These are phyloP conservation scores for Agriopis leucophaearia DNA, from an alignment of 2,888 invertebrate genomes.

Conservation along the genomic window DNA sequence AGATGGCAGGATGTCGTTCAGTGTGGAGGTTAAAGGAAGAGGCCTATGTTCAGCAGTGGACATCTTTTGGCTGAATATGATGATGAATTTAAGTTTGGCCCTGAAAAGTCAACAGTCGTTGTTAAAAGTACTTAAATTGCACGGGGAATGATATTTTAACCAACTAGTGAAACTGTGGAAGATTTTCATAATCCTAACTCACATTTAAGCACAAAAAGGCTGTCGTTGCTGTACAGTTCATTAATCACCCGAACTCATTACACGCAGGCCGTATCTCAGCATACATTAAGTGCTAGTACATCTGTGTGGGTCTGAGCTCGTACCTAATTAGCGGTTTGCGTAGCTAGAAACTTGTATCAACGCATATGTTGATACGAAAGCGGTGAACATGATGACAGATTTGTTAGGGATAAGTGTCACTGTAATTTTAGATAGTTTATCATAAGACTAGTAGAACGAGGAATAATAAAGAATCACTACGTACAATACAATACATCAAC, in stretches of 20 bases:
- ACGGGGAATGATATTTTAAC: too few relatives aligned
- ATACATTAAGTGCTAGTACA: slow-evolving; percentile 20
- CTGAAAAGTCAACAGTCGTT: too few relatives aligned
- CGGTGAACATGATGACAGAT: slow-evolving; percentile 5
- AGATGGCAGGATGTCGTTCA: too few relatives aligned
- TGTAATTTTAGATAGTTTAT: too few relatives aligned
- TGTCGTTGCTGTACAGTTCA: slow-evolving; percentile 3
- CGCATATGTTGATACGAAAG: slow-evolving; percentile 14
- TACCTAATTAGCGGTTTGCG: slow-evolving; percentile 42
- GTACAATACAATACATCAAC: too few relatives aligned
- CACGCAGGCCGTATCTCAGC: slow-evolving; percentile 16
- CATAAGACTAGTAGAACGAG: too few relatives aligned
- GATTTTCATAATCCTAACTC: neutral
- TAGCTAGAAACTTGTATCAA: slow-evolving; percentile 26
- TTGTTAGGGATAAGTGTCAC: neutral
- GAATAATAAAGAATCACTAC: too few relatives aligned
- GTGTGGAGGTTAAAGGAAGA: too few relatives aligned
- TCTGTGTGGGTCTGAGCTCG: slow-evolving; percentile 17
- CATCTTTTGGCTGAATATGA: too few relatives aligned
- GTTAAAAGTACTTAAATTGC: too few relatives aligned
- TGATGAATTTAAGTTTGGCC: too few relatives aligned
- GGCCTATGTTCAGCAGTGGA: too few relatives aligned
- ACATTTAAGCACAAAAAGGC: neutral
- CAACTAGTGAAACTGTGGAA: neutral
- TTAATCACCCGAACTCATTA: slow-evolving; percentile 12